Percentiles rank a stretch among this genome's conserved stretches.
phyloP scores from a whole-genome alignment of 2,888 invertebrate species.

The Phyllotreta cruciferae region DNA sequence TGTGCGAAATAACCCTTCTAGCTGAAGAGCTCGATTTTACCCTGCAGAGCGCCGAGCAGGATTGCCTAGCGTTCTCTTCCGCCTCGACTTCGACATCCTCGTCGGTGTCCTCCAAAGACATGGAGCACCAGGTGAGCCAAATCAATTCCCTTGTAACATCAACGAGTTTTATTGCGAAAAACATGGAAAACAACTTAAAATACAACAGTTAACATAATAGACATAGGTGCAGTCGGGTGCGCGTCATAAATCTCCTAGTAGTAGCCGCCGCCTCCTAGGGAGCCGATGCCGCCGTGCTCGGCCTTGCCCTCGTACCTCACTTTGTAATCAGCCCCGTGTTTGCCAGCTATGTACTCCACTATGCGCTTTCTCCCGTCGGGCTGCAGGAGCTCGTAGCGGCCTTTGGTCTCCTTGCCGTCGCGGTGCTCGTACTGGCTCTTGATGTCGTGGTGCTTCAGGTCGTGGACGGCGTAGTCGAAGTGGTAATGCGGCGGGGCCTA shows the following conservation, averaged over 20 bases:
- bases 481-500: slow-evolving; percentile 55
- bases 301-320: slow-evolving; percentile 46
- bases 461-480: slow-evolving; percentile 55
- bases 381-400: slow-evolving; percentile 53
- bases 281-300: slow-evolving; percentile 47
- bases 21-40: slow-evolving; percentile 72
- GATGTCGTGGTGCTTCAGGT: slow-evolving; percentile 54
- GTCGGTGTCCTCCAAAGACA: slow-evolving; percentile 21
- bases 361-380: slow-evolving; percentile 56
- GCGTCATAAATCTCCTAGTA: slow-evolving; percentile 14
- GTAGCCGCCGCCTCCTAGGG: slow-evolving; percentile 40
- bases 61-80: slow-evolving; percentile 51
- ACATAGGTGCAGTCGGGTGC: slow-evolving; percentile 36
- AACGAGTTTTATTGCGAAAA: slow-evolving; percentile 51
- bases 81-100: slow-evolving; percentile 44
- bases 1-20: slow-evolving; percentile 70
- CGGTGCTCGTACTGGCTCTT: slow-evolving; percentile 55
- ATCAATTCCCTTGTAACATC: slow-evolving; percentile 33
- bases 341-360: slow-evolving; percentile 56
- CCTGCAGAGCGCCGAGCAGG: slow-evolving; percentile 63
- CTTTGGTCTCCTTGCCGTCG: slow-evolving; percentile 53
- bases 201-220: slow-evolving; percentile 44
- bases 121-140: slow-evolving; percentile 45
- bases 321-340: slow-evolving; percentile 55
- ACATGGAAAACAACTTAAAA: slow-evolving; percentile 42